Evolutionary conservation across 2,797 vertebrate genomes (phyloP), one percentile per base, ranked within the genome.

Genomic region (Urophycis tenuis): DNA sequence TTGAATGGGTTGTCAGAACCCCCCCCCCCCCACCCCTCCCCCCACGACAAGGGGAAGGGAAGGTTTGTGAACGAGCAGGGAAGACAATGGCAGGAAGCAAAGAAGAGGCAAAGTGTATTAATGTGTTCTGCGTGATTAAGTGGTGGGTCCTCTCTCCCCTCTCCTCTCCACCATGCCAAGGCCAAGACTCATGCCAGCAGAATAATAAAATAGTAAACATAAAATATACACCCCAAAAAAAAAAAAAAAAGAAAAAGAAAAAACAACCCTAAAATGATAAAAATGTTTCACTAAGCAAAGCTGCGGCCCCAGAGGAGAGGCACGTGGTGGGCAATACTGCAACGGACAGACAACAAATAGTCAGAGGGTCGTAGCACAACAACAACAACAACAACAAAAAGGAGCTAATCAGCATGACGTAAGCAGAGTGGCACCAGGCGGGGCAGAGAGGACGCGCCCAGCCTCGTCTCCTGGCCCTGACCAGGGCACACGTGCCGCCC

Each of bases 161-260:
- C 73, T 69, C 49, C 78, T 76, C 31, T 69, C 78, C 41, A 78
- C 71, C 78, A 78, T 77, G 79, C 74, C 73, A 83, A 87, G 84
- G 82, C 82, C 80, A 87, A 86, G 73, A 76, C 39, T 80, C 83
- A 90, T 75, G 30, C 73, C 77, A 77, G 32, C 83, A 79, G 78
- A 87, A 83, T 88, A 87, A 89, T 91, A 91, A 90, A 84, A 78
- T 79, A 69, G 86, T 78, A 84, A 45, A 84, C 34, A 39, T 14
- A 12, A 73, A 29, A 45, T 31, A 12, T 15, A 64, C 30, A 78
- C 70, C n/a, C n/a, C n/a, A n/a, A n/a, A n/a, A n/a, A n/a, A 41
- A 12, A 77, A 77, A 80, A 84, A 81, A 29, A 75, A 78, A 72
- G 80, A 83, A 81, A 22, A 75, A 79, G 81, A 73, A 36, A 79